Conservation (phyloP, 1,140 invertebrate genomes). For the Megathymus violae region DNA sequence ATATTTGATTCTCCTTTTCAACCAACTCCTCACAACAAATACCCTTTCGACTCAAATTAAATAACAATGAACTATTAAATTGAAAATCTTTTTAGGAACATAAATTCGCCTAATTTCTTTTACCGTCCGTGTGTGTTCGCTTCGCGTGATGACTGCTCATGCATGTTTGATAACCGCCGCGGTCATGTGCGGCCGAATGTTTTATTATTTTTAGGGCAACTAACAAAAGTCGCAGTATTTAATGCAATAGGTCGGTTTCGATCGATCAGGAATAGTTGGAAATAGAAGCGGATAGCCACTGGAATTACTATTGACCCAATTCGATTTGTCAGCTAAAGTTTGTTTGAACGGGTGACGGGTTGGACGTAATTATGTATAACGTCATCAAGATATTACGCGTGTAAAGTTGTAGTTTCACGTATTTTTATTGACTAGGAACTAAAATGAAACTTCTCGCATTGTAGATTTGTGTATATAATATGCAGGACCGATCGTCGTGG, state of each 20-base stretch:
- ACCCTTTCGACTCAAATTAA: too few relatives aligned
- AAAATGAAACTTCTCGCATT: too few relatives aligned
- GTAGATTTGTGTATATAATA: too few relatives aligned
- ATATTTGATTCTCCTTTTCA: too few relatives aligned
- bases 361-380: slow-evolving; percentile 1
- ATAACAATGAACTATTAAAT: neutral
- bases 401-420: neutral
- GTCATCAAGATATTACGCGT: neutral
- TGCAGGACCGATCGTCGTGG: too few relatives aligned
- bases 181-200: slow-evolving; percentile 47
- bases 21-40: too few relatives aligned
- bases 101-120: neutral
- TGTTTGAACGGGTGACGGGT: slow-evolving; percentile 17
- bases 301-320: slow-evolving; percentile 58
- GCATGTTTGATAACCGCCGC: slow-evolving; percentile 61
- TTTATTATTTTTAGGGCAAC: slow-evolving; percentile 77
- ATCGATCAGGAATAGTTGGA: slow-evolving; percentile 68
- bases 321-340: slow-evolving; percentile 31
- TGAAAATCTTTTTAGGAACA: neutral
- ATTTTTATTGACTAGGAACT: neutral
- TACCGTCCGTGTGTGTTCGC: slow-evolving; percentile 13
- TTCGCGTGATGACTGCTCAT: slow-evolving; percentile 60
- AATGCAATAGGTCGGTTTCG: slow-evolving; percentile 65
- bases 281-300: slow-evolving; percentile 57
- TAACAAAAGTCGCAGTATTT: slow-evolving; percentile 63